Percentiles rank a stretch among this genome's conserved stretches.
These are phyloP conservation scores for Enteromius trimaculatus DNA, from an alignment of 2,797 vertebrate species.

Conservation along the genomic window DNA sequence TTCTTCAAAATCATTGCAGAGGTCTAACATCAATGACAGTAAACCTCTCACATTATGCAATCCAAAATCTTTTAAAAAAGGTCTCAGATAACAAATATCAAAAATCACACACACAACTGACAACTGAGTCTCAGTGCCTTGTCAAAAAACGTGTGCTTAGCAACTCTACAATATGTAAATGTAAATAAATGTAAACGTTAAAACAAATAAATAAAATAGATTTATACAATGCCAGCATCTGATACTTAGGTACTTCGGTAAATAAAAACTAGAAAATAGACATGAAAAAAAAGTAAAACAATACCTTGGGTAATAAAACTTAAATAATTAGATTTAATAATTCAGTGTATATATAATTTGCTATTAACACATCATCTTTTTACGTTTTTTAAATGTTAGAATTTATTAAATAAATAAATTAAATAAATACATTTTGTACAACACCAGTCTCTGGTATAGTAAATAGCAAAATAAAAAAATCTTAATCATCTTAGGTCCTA, in stretches of 20 bases:
- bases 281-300: not conserved
- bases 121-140: not conserved
- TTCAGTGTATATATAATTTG: not conserved
- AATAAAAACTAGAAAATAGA: not conserved
- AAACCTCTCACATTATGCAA: not conserved
- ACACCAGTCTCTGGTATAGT: not conserved
- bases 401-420: not conserved
- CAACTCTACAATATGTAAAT: not conserved
- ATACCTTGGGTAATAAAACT: not conserved
- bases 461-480: not conserved
- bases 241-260: not conserved
- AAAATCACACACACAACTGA: not conserved
- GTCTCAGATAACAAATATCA: not conserved
- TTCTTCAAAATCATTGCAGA: not conserved
- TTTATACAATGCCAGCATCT: not conserved
- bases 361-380: not conserved
- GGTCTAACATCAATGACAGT: not conserved
- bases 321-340: not conserved
- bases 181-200: not conserved
- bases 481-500: not conserved
- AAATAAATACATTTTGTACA: not conserved
- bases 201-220: not conserved
- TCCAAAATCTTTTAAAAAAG: not conserved
- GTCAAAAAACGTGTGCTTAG: not conserved
- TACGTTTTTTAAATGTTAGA: not conserved